Evolutionary conservation across 1,140 invertebrate genomes (phyloP).

Genomic region (Procambarus clarkii): DNA sequence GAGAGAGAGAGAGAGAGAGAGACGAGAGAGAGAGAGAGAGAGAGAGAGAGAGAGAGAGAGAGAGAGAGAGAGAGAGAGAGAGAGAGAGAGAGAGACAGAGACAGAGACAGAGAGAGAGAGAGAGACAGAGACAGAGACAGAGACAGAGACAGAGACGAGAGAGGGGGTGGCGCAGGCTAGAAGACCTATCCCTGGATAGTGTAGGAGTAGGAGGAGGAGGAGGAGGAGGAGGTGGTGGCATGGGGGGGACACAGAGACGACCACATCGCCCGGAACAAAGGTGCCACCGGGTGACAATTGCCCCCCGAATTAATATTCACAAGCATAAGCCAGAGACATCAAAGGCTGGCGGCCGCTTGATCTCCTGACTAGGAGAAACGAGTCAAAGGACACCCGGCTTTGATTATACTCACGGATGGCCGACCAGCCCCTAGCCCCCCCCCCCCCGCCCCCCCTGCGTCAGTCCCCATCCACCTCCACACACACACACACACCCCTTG

Average conservation of each 20-base stretch:
- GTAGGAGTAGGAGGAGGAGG: neutral
- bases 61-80: too few species aligned
- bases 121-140: too few species aligned
- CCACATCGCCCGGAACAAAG: conserved; percentile 6
- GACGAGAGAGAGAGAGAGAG: too few species aligned
- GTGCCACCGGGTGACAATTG: conserved; percentile 48
- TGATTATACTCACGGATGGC: conserved; percentile 58
- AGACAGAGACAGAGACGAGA: too few species aligned
- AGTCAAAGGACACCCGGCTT: conserved; percentile 45
- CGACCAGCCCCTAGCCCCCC: neutral
- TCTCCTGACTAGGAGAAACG: conserved; percentile 29
- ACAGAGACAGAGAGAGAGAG: too few species aligned
- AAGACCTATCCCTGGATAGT: too few species aligned
- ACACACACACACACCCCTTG: too few species aligned
- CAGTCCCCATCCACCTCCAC: too few species aligned
- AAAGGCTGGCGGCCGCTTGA: conserved; percentile 41
- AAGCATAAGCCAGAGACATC: conserved; percentile 60
- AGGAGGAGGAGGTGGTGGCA: neutral
- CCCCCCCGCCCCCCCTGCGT: neutral
- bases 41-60: too few species aligned
- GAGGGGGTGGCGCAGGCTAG: too few species aligned
- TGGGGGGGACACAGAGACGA: neutral
- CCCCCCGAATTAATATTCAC: conserved; percentile 57
- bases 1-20: neutral
- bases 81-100: too few species aligned